A percentile compares a stretch with the other conserved stretches of the same genome.
phyloP scores from a whole-genome alignment of 2,888 invertebrate genomes.

The Trilocha varians region DNA sequence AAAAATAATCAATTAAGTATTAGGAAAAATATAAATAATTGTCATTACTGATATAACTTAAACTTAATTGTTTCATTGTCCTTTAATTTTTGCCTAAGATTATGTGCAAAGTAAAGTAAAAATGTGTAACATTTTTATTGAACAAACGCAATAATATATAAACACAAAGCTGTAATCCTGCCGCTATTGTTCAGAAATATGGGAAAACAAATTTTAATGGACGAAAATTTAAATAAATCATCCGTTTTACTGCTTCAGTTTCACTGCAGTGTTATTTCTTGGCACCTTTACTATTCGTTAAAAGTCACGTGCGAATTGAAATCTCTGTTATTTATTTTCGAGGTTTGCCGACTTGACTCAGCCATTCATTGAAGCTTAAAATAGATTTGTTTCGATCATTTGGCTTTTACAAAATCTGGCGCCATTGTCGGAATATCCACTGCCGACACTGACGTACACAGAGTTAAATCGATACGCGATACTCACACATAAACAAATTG shows the following conservation, averaged over 20 bases:
- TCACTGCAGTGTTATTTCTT: neutral
- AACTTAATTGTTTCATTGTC: too few species aligned
- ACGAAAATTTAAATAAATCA: neutral
- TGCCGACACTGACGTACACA: constrained; percentile 62
- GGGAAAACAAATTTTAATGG: neutral
- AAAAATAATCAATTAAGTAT: too few species aligned
- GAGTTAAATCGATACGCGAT: constrained; percentile 57
- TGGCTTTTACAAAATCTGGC: constrained; percentile 19
- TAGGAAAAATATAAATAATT: too few species aligned
- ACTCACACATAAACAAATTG: constrained; percentile 49
- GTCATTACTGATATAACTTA: too few species aligned
- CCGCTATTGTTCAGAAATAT: too few species aligned
- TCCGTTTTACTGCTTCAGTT: neutral
- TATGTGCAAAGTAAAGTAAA: too few species aligned
- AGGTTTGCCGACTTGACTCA: neutral
- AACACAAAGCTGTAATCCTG: too few species aligned
- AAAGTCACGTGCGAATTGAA: neutral
- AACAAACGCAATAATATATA: neutral
- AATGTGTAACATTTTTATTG: too few species aligned
- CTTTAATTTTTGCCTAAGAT: too few species aligned
- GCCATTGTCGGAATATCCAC: constrained; percentile 38
- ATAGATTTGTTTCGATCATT: constrained; percentile 44
- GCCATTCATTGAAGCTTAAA: constrained; percentile 44
- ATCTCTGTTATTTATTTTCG: neutral
- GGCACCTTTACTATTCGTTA: neutral